phyloP scores from a whole-genome alignment of 1,140 invertebrate species.

The Drosophila insularis region DNA sequence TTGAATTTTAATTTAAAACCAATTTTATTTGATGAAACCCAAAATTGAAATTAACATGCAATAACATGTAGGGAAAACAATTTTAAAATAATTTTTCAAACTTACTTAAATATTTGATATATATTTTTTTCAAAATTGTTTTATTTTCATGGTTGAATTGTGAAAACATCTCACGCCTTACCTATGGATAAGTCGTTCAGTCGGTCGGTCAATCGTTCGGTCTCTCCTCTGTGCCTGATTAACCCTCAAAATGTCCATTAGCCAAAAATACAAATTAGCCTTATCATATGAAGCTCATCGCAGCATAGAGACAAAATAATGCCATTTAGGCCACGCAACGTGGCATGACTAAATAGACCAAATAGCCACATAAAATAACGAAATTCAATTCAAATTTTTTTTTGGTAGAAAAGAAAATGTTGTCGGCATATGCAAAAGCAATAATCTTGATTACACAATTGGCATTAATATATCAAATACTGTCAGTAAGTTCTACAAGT shows the following conservation, averaged over 20 bases:
- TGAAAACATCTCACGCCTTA: background rate
- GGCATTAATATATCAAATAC: conserved; percentile 1
- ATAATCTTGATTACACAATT: conserved; percentile 6
- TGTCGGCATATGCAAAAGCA: conserved; percentile 15
- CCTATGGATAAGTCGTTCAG: background rate
- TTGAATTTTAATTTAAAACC: too few species aligned
- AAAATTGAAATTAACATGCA: too few species aligned
- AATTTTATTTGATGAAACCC: too few species aligned
- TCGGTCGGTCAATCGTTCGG: background rate
- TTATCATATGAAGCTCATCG: conserved; percentile 13
- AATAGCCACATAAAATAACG: conserved; percentile 2
- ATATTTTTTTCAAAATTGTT: background rate
- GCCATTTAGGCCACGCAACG: conserved; percentile 53
- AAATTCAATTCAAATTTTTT: background rate
- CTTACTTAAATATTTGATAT: too few species aligned
- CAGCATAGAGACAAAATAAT: conserved; percentile 13
- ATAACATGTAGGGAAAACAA: too few species aligned
- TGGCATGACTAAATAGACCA: conserved; percentile 56
- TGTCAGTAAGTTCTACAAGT: conserved; percentile 40
- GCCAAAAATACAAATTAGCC: conserved; percentile 6
- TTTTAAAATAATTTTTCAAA: too few species aligned
- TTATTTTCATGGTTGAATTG: background rate
- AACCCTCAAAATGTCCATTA: conserved; percentile 2
- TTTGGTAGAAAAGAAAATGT: conserved; percentile 4
- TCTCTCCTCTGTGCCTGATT: background rate